Evolutionary conservation across 2,797 vertebrate genomes (phyloP), one percentile per base, ranked within the genome.

Genomic region (Ara ararauna): DNA sequence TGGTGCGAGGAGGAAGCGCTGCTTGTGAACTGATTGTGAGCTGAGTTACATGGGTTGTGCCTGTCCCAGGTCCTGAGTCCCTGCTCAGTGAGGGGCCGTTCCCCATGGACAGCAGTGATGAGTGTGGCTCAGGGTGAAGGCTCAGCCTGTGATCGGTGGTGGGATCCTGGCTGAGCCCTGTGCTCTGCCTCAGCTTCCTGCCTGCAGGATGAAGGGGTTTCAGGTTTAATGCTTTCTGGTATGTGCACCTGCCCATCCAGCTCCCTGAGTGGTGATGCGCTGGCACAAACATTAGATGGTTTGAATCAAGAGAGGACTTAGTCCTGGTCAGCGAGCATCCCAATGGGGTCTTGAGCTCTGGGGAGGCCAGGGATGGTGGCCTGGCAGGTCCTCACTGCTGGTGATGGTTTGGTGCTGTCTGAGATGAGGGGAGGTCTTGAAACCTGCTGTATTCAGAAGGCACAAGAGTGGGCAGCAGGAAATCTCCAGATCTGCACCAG

Each of bases 21-120:
- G 18, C 61, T 76, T 18, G n/a, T 26, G 44, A 47, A 71, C n/a
- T 4, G 1, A 32, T 36, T n/a, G 12, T 1, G 3, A 42, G 27
- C 56, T 34, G 76, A 13, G 17, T 65, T 85, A 30, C 0, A 0
- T 9, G 30, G 17, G 23, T 19, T 51, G 44, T 61, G 62, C n/a
- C 4, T 29, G 56, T 75, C 32, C 68, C 51, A 42, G 30, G 12
- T 50, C 34, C 72, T 22, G n/a, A 5, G 2, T 26, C 50, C 34
- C 44, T 54, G 15, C 67, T 92, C 67, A 27, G 47, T 0, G 0
- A 66, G 47, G 19, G 50, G 36, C 36, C 12, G 5, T 29, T 3
- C 34, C 29, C n/a, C 0, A 0, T 1, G 2, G 12, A 29, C 8
- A 16, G 47, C 44, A 67, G 12, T 0, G 0, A 14, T 9, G 23